phyloP scores from a whole-genome alignment of 2,113 vertebrate genomes.

The Emydocephalus ijimae region DNA sequence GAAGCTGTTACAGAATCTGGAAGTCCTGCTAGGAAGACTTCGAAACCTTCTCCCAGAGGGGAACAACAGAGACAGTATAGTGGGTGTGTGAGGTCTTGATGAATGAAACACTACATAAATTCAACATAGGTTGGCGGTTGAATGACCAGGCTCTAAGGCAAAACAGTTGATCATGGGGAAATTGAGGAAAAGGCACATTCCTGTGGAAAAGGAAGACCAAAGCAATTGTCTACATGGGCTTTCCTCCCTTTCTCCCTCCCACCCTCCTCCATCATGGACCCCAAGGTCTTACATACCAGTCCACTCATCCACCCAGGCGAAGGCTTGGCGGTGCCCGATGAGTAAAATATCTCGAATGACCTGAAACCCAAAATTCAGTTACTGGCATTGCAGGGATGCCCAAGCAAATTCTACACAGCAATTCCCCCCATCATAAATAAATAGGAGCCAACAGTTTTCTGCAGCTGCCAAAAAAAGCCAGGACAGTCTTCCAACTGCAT shows the following conservation, averaged over 20 bases:
- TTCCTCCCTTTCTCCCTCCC: background rate
- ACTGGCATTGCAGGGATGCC: accelerated
- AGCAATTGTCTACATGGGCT: background rate
- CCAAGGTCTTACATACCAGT: conserved; percentile 53
- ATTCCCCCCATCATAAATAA: background rate
- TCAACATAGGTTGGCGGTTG: too few relatives aligned
- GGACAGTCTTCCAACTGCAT: background rate
- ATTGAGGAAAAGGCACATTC: background rate
- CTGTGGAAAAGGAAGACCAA: background rate
- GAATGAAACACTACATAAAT: background rate
- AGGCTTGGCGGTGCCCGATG: conserved; percentile 73
- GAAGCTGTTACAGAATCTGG: too few relatives aligned
- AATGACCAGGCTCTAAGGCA: background rate
- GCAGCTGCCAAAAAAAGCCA: background rate
- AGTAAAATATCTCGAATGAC: conserved; percentile 73
- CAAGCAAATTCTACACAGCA: background rate
- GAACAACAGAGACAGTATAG: too few relatives aligned
- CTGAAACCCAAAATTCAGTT: background rate
- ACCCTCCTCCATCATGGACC: background rate
- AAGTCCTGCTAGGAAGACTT: too few relatives aligned
- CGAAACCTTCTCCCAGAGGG: too few relatives aligned
- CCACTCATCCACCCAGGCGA: conserved; percentile 75
- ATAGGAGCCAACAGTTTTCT: background rate
- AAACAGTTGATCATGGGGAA: background rate
- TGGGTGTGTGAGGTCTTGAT: too few relatives aligned